These are phyloP conservation scores for Cactoblastis cactorum DNA, from an alignment of 2,888 invertebrate species.

Conservation along the genomic window DNA sequence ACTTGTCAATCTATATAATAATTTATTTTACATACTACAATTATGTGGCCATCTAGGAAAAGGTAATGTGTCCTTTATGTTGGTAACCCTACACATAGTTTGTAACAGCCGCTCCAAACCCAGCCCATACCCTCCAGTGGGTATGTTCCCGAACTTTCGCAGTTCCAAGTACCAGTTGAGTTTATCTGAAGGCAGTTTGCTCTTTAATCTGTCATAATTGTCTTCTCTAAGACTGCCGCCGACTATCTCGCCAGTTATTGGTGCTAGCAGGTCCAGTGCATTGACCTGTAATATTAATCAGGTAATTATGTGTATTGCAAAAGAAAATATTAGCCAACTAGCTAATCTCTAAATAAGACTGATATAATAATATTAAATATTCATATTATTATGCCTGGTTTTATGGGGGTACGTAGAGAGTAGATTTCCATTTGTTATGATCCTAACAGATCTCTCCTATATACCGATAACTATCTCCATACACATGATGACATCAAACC, in stretches of 20 bases:
- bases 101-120: conserved; percentile 96
- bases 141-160: conserved; percentile 91
- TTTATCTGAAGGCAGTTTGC: conserved; percentile 79
- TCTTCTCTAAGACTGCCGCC: conserved; percentile 97
- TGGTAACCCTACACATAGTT: conserved; percentile 87
- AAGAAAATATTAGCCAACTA: too few relatives aligned
- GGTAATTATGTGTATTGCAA: neutral
- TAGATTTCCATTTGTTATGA: too few relatives aligned
- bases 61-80: conserved; percentile 96
- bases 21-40: conserved; percentile 81
- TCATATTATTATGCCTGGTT: too few relatives aligned
- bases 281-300: conserved; percentile 78
- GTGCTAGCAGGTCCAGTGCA: conserved; percentile 92
- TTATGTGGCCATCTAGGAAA: conserved; percentile 97
- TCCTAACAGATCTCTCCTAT: too few relatives aligned
- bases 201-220: conserved; percentile 81
- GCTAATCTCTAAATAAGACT: too few relatives aligned
- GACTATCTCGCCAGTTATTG: conserved; percentile 94
- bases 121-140: conserved; percentile 97
- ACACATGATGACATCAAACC: too few relatives aligned
- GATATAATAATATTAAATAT: too few relatives aligned
- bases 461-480: too few relatives aligned
- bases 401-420: too few relatives aligned
- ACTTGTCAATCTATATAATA: neutral
- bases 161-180: conserved; percentile 94